Evolutionary conservation across 2,888 invertebrate genomes (phyloP), one percentile per base, ranked within the genome.

Genomic region (Aporophyla lueneburgensis): DNA sequence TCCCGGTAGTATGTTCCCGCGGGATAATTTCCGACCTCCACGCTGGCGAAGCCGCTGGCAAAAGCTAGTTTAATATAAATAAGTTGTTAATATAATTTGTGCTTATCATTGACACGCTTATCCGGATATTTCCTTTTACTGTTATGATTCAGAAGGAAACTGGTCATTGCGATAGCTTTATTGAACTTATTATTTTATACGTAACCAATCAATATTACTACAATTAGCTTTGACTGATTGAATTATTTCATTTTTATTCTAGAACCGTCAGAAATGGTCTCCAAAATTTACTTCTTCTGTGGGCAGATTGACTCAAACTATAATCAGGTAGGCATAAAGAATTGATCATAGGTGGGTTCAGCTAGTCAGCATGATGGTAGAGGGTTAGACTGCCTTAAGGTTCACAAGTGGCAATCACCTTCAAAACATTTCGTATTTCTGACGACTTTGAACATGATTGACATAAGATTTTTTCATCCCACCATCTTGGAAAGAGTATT

Each of bases 71-170:
- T 27, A 5, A 27, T 46, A 24, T 24, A 10, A 54, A 59, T 65
- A 43, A 33, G 56, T 61, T 70, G 21, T 70, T 19, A 51, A 68
- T 46, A 78, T 51, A 77, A 16, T 46, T 46, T 65, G 71, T 9
- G 4, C 58, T 77, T 81, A 82, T 82, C 74, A 69, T 24, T 54
- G 14, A n/a, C 16, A 16, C 43, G 70, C 5, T 82, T 82, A 78
- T 74, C 69, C 66, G 14, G 2, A 21, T 51, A 65, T 66, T 71
- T 71, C 68, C 69, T 78, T 54, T 54, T 71, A 58, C 58, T 78
- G 21, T 61, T 61, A 74, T 83, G 74, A 78, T 72, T 83, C 61
- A 83, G 66, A 74, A 54, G 69, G 71, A 74, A 74, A 40, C 56
- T n/a, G 21, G 21, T 54, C 21, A 24, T 40, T 49, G 49, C 43